These are phyloP conservation scores for Dryadula phaetusa DNA, from an alignment of 2,888 invertebrate species.

Conservation along the genomic window DNA sequence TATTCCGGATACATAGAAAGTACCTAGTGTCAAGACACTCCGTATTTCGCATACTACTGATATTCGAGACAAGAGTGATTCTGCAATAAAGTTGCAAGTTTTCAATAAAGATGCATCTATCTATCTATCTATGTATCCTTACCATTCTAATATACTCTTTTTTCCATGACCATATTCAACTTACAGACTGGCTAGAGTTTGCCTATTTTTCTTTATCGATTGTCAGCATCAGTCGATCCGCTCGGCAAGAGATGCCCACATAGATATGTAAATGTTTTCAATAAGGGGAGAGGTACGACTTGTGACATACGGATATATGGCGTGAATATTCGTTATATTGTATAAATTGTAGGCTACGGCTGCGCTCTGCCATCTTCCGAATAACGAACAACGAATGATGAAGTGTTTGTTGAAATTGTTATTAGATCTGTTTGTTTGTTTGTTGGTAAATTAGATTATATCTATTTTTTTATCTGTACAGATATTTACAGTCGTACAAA, in stretches of 20 bases:
- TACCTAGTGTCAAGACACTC: too few species aligned
- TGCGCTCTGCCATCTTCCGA: constrained; percentile 10
- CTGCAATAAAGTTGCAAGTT: too few species aligned
- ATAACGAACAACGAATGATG: not conserved
- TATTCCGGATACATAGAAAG: too few species aligned
- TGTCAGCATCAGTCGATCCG: constrained; percentile 39
- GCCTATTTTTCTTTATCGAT: constrained; percentile 42
- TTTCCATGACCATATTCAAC: not conserved
- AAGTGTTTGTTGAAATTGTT: not conserved
- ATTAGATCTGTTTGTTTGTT: not conserved
- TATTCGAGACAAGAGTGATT: too few species aligned
- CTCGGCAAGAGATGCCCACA: constrained; percentile 56
- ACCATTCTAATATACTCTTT: not conserved
- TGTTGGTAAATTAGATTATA: too few species aligned
- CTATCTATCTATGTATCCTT: too few species aligned
- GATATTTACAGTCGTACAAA: too few species aligned
- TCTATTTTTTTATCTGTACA: too few species aligned
- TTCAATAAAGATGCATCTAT: too few species aligned
- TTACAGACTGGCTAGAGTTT: constrained; percentile 3
- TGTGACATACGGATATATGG: constrained; percentile 46
- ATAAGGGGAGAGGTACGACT: constrained; percentile 58
- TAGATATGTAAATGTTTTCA: constrained; percentile 80
- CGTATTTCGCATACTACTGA: too few species aligned
- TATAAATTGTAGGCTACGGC: constrained; percentile 42
- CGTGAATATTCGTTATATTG: constrained; percentile 43